Evolutionary conservation across 37 sponge, comb jelly and placozoan genomes (phyloP).

Genomic region (Haliclona indistincta): DNA sequence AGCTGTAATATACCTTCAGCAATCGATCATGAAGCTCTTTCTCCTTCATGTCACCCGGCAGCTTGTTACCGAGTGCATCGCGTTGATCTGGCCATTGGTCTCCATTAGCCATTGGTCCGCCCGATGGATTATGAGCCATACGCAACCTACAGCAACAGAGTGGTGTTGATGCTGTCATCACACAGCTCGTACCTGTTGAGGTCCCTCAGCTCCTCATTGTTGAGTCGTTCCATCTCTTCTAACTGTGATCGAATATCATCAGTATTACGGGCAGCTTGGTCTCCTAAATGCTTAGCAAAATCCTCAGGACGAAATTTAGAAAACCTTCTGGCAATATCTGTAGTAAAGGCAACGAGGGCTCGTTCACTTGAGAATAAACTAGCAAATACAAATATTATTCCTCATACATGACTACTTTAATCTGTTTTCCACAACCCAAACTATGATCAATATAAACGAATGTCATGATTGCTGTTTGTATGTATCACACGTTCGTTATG

Average conservation of each 20-base stretch:
- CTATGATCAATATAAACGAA: no score
- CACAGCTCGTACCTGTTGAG: conserved; percentile 42
- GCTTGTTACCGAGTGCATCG: conserved; percentile 12
- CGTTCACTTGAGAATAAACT: no score
- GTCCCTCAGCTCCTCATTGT: conserved; percentile 60
- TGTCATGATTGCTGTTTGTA: no score
- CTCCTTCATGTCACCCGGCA: conserved; percentile 19
- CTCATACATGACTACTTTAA: no score
- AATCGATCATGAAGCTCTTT: conserved; percentile 24
- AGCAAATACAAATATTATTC: no score
- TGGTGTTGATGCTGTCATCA: background rate
- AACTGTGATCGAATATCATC: conserved; percentile 52
- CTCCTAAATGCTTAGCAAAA: conserved; percentile 28
- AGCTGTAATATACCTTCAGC: background rate
- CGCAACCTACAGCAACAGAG: background rate
- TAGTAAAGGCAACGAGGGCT: no score
- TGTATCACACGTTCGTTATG: no score
- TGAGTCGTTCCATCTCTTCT: conserved; percentile 68
- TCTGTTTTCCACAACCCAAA: no score
- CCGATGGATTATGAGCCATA: background rate
- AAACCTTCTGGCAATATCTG: conserved; percentile 2
- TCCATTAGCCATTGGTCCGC: background rate
- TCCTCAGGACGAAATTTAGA: conserved; percentile 9
- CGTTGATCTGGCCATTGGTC: no score
- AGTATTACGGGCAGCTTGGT: conserved; percentile 16